Percentiles rank a stretch among this genome's conserved stretches.
phyloP scores from a whole-genome alignment of 1,140 invertebrate genomes.

The Drosophila ercepeae region DNA sequence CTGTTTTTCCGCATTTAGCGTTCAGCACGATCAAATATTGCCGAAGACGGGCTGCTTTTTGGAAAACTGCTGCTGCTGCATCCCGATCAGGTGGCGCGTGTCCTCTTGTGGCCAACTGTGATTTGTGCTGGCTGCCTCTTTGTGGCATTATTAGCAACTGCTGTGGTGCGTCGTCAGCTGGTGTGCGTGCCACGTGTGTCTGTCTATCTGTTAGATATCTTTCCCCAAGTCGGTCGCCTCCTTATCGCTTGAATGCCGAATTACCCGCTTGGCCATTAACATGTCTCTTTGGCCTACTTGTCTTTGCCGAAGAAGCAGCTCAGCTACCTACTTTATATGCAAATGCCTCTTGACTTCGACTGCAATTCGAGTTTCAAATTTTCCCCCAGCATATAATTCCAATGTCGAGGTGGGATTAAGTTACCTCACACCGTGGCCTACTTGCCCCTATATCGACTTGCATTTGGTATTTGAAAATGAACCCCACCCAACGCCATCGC shows the following conservation, averaged over 20 bases:
- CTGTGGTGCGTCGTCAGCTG: constrained; percentile 51
- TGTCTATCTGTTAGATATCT: constrained; percentile 31
- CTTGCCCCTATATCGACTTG: background rate
- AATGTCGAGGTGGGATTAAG: background rate
- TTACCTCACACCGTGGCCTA: background rate
- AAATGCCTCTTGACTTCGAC: constrained; percentile 30
- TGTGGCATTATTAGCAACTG: constrained; percentile 23
- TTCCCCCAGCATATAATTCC: background rate
- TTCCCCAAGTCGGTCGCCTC: background rate
- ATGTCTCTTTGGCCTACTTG: constrained; percentile 69
- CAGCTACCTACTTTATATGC: constrained; percentile 23
- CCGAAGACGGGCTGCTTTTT: constrained; percentile 39
- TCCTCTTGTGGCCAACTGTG: constrained; percentile 75
- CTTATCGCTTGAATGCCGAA: constrained; percentile 52
- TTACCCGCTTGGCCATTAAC: constrained; percentile 73
- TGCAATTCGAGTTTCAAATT: constrained; percentile 1
- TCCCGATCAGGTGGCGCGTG: constrained; percentile 68
- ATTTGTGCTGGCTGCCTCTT: constrained; percentile 45
- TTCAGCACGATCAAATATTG: constrained; percentile 75
- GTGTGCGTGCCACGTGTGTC: constrained; percentile 54
- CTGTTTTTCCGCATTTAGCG: constrained; percentile 73
- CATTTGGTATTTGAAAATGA: background rate
- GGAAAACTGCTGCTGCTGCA: constrained; percentile 32
- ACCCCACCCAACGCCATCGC: background rate
- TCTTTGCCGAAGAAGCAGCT: constrained; percentile 3